Base-by-base conservation (phyloP, 2,797 vertebrate species). In the Cynodonichthys magdalenae region DNA sequence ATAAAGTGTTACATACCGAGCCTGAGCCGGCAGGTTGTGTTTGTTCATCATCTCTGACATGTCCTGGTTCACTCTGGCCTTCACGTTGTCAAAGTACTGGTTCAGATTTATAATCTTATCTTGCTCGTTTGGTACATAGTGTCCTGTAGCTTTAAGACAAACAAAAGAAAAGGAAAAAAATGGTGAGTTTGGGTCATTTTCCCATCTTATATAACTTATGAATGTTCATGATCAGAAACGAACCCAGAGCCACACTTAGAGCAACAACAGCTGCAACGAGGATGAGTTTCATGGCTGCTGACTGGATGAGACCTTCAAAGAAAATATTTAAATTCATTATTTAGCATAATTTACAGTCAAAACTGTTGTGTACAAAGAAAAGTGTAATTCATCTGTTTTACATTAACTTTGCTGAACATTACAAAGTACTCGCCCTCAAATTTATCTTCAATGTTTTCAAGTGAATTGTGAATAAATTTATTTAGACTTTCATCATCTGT, bases 281-380 rank as follows among this genome's bases (percentile, higher is more conserved):
- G 57, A 79, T 58, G 82, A 77, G 83, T 76, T 90, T 93, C 92
- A 93, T 92, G 92, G 59, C 66, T 89, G 85, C 65, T 76, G 85
- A 70, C 46, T 63, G 75, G 70, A 66, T 45, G 18, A 41, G 65
- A 84, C 77, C 89, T 89, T 15, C 56, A 12, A 59, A 29, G 12
- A 17, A 7, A 28, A 5, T 10, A 4, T 3, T 11, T 11, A 10
- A 36, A 36, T 36, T 12, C 2, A 39, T 14, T 12, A 12, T 12
- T 39, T 12, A 14, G 12, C 36, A 39, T 39, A 1, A 3, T 14
- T 3, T 10, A 14, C 11, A 39, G 12, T 2, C 11, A 39, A 12
- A 14, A 39, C 3, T 2, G 3, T 14, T 39, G 11, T 11, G 14
- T 39, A 39, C 7, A 8, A 7, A 8, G 5, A 1, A 4, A 31